Conservation (phyloP, 2,113 vertebrate species). For the Lasiurus borealis region DNA sequence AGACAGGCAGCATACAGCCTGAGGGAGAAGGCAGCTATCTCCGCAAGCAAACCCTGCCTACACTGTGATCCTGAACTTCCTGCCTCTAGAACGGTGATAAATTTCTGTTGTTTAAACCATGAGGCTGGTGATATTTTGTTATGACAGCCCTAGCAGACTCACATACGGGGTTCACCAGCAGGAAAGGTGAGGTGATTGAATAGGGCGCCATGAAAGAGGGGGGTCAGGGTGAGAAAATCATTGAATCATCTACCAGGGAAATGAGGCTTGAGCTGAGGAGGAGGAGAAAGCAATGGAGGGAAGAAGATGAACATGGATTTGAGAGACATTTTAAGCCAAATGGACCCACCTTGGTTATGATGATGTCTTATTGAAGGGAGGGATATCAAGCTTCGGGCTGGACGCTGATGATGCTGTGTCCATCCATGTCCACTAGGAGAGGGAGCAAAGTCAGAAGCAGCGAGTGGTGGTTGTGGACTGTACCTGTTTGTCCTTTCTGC, state of each 20-base stretch:
- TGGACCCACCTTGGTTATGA: neutral
- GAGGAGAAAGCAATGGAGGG: neutral
- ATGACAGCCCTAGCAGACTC: neutral
- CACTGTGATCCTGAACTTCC: neutral
- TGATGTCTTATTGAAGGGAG: no score
- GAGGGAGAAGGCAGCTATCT: neutral
- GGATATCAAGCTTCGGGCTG: neutral
- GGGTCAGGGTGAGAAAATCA: neutral
- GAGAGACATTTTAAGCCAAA: neutral
- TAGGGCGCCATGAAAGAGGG: neutral
- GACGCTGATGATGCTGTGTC: neutral
- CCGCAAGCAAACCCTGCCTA: neutral
- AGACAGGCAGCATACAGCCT: neutral
- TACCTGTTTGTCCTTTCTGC: neutral
- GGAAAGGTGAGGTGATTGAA: neutral
- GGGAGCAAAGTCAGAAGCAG: neutral
- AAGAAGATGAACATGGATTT: neutral
- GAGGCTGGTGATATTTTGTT: fast-evolving
- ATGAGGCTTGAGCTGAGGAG: neutral
- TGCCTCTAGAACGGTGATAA: neutral
- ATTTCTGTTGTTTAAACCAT: neutral
- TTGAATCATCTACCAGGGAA: neutral
- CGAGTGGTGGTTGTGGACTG: neutral
- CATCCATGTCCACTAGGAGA: neutral
- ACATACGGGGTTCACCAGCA: fast-evolving